phyloP scores from a whole-genome alignment of 2,113 vertebrate species.

The Pygoscelis antarcticus region DNA sequence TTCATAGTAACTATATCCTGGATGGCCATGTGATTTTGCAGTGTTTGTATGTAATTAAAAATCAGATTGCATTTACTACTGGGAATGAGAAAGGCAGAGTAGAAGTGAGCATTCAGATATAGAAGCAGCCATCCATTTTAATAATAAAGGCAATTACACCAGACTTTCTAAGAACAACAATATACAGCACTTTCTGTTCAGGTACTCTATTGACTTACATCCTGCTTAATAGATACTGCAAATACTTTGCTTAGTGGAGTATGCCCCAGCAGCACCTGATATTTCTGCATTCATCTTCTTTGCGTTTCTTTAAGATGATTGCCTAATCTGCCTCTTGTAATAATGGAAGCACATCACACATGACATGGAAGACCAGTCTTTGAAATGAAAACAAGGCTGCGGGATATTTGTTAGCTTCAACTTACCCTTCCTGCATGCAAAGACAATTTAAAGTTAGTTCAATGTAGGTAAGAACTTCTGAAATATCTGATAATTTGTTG shows the following conservation, averaged over 20 bases:
- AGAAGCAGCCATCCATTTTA: slow-evolving; percentile 11
- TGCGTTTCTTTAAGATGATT: slow-evolving; percentile 24
- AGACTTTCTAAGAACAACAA: background rate
- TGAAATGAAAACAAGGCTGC: background rate
- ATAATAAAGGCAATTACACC: slow-evolving; percentile 28
- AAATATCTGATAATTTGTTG: background rate
- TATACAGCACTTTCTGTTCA: slow-evolving; percentile 1
- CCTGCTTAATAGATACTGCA: background rate
- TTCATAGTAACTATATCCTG: background rate
- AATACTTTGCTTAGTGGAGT: background rate
- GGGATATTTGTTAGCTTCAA: background rate
- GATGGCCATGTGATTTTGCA: background rate
- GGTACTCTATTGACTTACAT: background rate
- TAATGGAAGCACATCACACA: slow-evolving; percentile 2
- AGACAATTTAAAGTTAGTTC: background rate
- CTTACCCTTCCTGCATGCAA: background rate
- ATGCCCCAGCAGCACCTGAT: background rate
- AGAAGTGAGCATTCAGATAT: background rate
- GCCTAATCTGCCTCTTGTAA: slow-evolving; percentile 21
- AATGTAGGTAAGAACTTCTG: background rate
- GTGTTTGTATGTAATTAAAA: background rate
- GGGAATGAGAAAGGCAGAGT: background rate
- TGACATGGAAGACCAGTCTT: background rate
- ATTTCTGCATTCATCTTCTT: slow-evolving; percentile 28
- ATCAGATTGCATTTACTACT: background rate